Percentiles rank a stretch among this genome's conserved stretches.
phyloP scores from a whole-genome alignment of 2,888 invertebrate genomes.

The Halocaridina rubra region DNA sequence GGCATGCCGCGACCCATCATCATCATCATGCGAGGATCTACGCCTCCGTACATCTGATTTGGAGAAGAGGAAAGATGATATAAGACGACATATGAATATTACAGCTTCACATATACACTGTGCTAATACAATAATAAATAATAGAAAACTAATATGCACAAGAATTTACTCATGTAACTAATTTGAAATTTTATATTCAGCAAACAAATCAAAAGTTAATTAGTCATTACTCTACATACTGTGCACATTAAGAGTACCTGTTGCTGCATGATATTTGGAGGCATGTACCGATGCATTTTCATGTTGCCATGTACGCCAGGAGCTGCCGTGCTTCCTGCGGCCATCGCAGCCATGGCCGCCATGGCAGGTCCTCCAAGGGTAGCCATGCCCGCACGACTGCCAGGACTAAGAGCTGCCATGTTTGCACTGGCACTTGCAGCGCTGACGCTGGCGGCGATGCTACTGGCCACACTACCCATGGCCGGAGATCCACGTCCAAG shows the following conservation, averaged over 20 bases:
- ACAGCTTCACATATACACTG: too few species aligned
- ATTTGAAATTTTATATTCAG: too few species aligned
- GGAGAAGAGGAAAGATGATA: too few species aligned
- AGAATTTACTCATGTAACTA: too few species aligned
- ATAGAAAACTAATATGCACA: neutral
- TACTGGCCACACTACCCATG: conserved; percentile 23
- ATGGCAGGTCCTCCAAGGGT: conserved; percentile 60
- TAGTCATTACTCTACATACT: too few species aligned
- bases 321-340: conserved; percentile 40
- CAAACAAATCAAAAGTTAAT: too few species aligned
- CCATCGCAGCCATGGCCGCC: conserved; percentile 63
- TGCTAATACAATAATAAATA: neutral
- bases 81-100: too few species aligned
- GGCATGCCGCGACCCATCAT: conserved; percentile 60
- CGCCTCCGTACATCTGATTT: conserved; percentile 52
- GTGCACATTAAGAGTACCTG: conserved; percentile 48
- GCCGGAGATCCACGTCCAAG: conserved; percentile 47
- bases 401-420: conserved; percentile 54
- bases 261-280: conserved; percentile 57
- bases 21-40: conserved; percentile 62
- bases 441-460: conserved; percentile 6
- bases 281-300: conserved; percentile 62
- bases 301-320: conserved; percentile 39
- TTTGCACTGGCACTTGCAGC: conserved; percentile 37
- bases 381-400: conserved; percentile 46